Percentiles rank a stretch among this genome's conserved stretches.
These are phyloP conservation scores for Clarias pachynema DNA, from an alignment of 2,797 vertebrate species.

Conservation along the genomic window DNA sequence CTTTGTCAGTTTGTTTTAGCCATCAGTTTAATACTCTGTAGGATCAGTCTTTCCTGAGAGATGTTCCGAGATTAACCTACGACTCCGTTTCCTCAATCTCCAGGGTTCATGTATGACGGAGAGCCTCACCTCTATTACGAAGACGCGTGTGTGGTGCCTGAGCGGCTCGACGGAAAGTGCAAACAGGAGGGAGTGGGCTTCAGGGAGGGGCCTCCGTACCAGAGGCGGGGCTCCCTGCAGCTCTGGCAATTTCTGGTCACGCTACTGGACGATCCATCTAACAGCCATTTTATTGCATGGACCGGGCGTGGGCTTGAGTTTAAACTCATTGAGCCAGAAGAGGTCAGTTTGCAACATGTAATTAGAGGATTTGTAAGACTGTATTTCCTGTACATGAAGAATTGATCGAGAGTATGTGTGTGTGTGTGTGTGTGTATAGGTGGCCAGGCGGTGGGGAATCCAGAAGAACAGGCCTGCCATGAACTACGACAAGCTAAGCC, in stretches of 20 bases:
- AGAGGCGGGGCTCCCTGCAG: slow-evolving; percentile 91
- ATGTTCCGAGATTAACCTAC: background rate
- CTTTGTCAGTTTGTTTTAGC: background rate
- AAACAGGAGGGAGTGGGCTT: slow-evolving; percentile 74
- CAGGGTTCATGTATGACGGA: slow-evolving; percentile 85
- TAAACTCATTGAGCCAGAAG: slow-evolving; percentile 92
- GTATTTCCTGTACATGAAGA: background rate
- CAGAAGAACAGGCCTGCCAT: slow-evolving; percentile 96
- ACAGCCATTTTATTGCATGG: slow-evolving; percentile 91
- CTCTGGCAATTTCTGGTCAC: slow-evolving; percentile 97
- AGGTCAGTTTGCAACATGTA: slow-evolving; percentile 72
- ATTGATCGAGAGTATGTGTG: background rate
- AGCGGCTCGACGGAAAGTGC: slow-evolving; percentile 85
- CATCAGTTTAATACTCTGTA: background rate
- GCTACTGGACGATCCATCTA: slow-evolving; percentile 88
- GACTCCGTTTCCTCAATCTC: background rate
- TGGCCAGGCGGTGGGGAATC: slow-evolving; percentile 93
- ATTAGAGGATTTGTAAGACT: background rate
- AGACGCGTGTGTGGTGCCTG: slow-evolving; percentile 90
- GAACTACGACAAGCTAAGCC: slow-evolving; percentile 97
- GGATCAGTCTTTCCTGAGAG: background rate
- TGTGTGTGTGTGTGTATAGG: slow-evolving; percentile 66
- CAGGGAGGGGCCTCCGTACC: slow-evolving; percentile 86
- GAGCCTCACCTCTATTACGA: slow-evolving; percentile 86
- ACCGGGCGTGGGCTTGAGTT: slow-evolving; percentile 95